Evolutionary conservation across 30 jellyfish, hydroid and myxozoan genomes (phyloP), one percentile per base, ranked within the genome.

Genomic region (Clytia hemisphaerica): DNA sequence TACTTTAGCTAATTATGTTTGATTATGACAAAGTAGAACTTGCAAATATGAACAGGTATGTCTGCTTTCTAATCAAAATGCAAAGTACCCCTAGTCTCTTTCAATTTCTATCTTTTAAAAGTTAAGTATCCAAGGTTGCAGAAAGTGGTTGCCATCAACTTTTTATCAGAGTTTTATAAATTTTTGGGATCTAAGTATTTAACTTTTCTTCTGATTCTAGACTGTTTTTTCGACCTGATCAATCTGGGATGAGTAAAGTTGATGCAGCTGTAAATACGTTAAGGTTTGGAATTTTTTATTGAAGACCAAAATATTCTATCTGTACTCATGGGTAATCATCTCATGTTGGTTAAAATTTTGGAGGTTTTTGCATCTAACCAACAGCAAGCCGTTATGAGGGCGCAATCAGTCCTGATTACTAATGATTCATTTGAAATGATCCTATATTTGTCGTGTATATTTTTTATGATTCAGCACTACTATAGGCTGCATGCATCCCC

Each of bases 191-290:
- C 53, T 42, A 42, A 42, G n/a, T 42, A 10, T 42, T n/a, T 42
- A 42, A 42, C n/a, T 12, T 42, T 42, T 42, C 12, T 42, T 42
- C 12, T 42, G n/a, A 9, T 40, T n/a, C 51, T 32, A 91, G 99
- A 59, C 72, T 92, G 18, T 92, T 92, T 45, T 92, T 92, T 63
- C 86, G 95, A 67, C 99, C 99, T 4, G 95, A 92, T 47, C 99
- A 92, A 32, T 92, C 95, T 33, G 99, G 99, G 35, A 92, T 92
- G 99, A 83, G 94, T 64, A 92, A 92, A 46, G 99, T 92, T 2
- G 99, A 92, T 25, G 99, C 99, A 18, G 99, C 99, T 24, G 95
- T 73, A 37, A 29, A 78, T 26, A 92, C 95, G 6, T 61, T 92
- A 10, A 77, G 83, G 93, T 78, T 31, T 58, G 70, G n/a, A n/a